Percentiles rank a stretch among this genome's conserved stretches.
Evolutionary conservation across 2,888 invertebrate species (phyloP).

Genomic region (Eulithis testata): DNA sequence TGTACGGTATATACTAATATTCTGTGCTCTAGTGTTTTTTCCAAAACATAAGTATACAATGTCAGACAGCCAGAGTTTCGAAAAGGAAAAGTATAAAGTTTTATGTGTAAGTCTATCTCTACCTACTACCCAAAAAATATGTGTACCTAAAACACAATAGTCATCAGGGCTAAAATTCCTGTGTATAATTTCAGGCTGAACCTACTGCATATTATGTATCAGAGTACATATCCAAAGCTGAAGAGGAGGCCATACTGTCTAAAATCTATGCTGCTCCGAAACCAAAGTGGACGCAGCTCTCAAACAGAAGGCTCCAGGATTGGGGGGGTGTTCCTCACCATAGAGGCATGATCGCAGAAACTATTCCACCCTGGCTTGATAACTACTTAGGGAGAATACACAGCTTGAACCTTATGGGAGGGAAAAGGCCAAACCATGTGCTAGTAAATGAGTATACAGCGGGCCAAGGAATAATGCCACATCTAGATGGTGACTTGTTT

Average conservation of each 20-base stretch:
- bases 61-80: conserved; percentile 1
- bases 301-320: conserved; percentile 96
- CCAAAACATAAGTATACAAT: not conserved
- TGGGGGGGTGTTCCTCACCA: conserved; percentile 98
- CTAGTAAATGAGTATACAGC: conserved; percentile 97
- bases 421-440: conserved; percentile 94
- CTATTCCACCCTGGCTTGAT: conserved; percentile 93
- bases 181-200: conserved; percentile 73
- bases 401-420: conserved; percentile 87
- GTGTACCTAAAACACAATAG: not conserved
- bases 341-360: conserved; percentile 96
- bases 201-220: conserved; percentile 92
- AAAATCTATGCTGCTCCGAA: conserved; percentile 92
- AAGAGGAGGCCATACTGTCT: conserved; percentile 89
- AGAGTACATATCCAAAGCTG: conserved; percentile 91
- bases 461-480: conserved; percentile 98
- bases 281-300: conserved; percentile 98
- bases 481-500: conserved; percentile 97
- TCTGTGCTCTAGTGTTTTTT: no score
- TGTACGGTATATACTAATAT: no score
- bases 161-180: no score
- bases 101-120: conserved; percentile 44
- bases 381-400: conserved; percentile 88
- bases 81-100: conserved; percentile 46
- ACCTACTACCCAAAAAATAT: not conserved